phyloP scores from a whole-genome alignment of 92 coral and sea anemone species.

The Paramuricea clavata region DNA sequence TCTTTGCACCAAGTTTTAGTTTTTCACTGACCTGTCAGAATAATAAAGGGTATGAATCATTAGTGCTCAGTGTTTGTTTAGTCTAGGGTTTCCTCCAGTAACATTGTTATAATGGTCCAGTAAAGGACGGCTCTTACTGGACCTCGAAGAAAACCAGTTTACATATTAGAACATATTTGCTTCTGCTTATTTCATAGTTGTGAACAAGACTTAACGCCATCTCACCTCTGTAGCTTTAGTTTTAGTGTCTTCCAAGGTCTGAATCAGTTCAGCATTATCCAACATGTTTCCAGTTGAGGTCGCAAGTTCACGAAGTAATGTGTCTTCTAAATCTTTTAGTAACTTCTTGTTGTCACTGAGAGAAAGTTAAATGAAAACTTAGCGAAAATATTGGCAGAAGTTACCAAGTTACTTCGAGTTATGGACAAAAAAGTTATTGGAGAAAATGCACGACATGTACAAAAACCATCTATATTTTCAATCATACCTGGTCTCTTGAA shows the following conservation, averaged over 20 bases:
- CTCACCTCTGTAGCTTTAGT: conserved; percentile 95
- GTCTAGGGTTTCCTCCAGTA: too few species aligned
- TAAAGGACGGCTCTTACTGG: too few species aligned
- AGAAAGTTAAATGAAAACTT: conserved; percentile 17
- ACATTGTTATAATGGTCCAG: too few species aligned
- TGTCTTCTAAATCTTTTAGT: conserved; percentile 95
- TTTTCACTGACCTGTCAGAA: conserved; percentile 86
- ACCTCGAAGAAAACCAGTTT: too few species aligned
- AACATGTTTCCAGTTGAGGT: conserved; percentile 99
- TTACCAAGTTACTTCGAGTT: not conserved
- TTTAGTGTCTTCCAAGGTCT: conserved; percentile 97
- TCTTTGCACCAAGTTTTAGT: conserved; percentile 97
- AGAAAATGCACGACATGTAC: too few species aligned
- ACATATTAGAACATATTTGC: too few species aligned
- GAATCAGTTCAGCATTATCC: conserved; percentile 96
- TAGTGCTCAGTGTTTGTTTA: too few species aligned
- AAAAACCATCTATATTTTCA: too few species aligned
- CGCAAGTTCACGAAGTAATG: conserved; percentile 96
- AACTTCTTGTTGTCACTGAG: conserved; percentile 94
- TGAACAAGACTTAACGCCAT: too few species aligned
- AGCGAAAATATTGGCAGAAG: not conserved
- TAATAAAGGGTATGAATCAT: not conserved
- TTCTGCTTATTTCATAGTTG: too few species aligned
- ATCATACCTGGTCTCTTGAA: conserved; percentile 93
- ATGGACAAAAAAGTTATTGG: too few species aligned